Evolutionary conservation across 2,888 invertebrate genomes (phyloP), one percentile per base, ranked within the genome.

Genomic region (Athrips mouffetella): DNA sequence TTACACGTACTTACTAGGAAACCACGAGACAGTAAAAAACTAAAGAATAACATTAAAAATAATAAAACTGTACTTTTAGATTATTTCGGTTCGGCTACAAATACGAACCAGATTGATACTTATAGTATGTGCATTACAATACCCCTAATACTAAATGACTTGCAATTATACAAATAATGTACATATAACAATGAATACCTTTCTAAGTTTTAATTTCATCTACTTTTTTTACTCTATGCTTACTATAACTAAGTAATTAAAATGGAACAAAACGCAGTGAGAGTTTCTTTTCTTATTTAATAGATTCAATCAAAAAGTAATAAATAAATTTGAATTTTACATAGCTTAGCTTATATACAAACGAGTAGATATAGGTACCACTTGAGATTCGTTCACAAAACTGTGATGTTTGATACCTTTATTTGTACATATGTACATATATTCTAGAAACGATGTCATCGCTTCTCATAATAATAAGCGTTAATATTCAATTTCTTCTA

Each of bases 341-440:
- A 60, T 69, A 70, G 80, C 73, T 30, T 69, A 70, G 80, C 73
- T 30, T 46, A 52, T 52, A 49, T 52, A 80, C 67, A 78, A 65
- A 68, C 65, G n/a, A n/a, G n/a, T n/a, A n/a, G n/a, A n/a, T n/a
- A 70, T 53, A 67, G 69, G 65, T 62, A 57, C 48, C 66, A 69
- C 60, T 67, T 80, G 85, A 85, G 85, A 85, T 85, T 85, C 85
- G 61, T 72, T 66, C 60, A 72, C 69, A 75, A 72, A 67, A 67
- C 54, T 66, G 63, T 69, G 65, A 70, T 59, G 61, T 63, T 8
- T 37, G 64, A 70, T 59, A 64, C 7, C 40, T 48, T 15, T 7
- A 41, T 16, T 23, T 45, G 47, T 13, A 54, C 57, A n/a, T 70
- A 75, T 73, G 57, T 77, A 74, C 70, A 75, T 48, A 65, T 57